These are phyloP conservation scores for Agrotis puta DNA, from an alignment of 2,888 invertebrate genomes.

Conservation along the genomic window DNA sequence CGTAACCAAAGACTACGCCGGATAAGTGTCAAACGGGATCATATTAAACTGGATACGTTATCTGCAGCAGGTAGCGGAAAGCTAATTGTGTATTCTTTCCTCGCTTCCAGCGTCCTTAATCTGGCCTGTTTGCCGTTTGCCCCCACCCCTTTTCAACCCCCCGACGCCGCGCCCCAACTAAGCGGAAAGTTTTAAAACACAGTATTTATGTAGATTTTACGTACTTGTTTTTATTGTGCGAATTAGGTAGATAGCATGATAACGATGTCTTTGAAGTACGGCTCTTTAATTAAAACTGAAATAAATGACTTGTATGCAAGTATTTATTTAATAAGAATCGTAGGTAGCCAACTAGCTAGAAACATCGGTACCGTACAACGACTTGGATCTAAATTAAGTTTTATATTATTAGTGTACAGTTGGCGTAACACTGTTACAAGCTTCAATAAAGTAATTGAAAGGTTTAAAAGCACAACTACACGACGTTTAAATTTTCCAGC, in stretches of 20 bases:
- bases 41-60: constrained; percentile 83
- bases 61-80: constrained; percentile 89
- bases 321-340: constrained; percentile 22
- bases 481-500: constrained; percentile 41
- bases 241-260: constrained; percentile 76
- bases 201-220: constrained; percentile 83
- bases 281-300: constrained; percentile 69
- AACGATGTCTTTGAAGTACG: constrained; percentile 68
- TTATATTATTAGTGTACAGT: constrained; percentile 18
- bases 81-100: constrained; percentile 91
- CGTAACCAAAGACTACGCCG: constrained; percentile 55
- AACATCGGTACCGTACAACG: not conserved
- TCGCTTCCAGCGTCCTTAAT: constrained; percentile 89
- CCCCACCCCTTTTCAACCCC: constrained; percentile 76
- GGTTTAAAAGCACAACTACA: constrained; percentile 40
- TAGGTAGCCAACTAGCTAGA: constrained; percentile 1
- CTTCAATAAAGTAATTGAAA: constrained; percentile 53
- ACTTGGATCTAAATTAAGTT: constrained; percentile 27
- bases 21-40: constrained; percentile 74
- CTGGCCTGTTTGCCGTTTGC: constrained; percentile 83
- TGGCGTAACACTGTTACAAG: constrained; percentile 29
- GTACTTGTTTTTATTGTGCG: constrained; percentile 78
- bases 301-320: constrained; percentile 22
- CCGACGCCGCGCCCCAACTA: constrained; percentile 83
- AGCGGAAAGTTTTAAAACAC: constrained; percentile 88